Evolutionary conservation across 2,888 invertebrate species (phyloP), one percentile per base, ranked within the genome.

Genomic region (Torymus auratus): DNA sequence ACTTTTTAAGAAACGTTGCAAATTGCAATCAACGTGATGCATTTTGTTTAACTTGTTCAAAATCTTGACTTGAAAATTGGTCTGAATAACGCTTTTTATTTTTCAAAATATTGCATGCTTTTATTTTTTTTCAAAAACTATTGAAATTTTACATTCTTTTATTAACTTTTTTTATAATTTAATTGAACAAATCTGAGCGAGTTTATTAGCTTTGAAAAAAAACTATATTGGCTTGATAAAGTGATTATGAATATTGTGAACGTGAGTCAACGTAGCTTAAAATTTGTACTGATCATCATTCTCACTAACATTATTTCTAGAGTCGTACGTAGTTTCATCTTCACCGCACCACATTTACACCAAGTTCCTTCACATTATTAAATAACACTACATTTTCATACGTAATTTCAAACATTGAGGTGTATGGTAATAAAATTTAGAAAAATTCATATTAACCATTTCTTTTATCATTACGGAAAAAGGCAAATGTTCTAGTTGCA

Each of bases 261-360:
- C 68, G 61, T 62, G 69, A 76, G 76, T 69, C 67, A 62, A 62
- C 69, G 76, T 75, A 75, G 75, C 75, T 75, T 75, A 75, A 75
- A 75, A 60, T 61, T n/a, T 23, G n/a, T 41, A 7, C 50, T 53
- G 15, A 17, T 73, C 64, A 20, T 53, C n/a, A 15, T 55, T 55
- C 15, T 60, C 71, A 53, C 60, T 73, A 73, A 74, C 56, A 67
- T 74, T 74, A 56, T 67, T 74, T 74, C 55, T 74, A 74, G 74
- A 73, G 56, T 28, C 58, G 65, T 58, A 56, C 65, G 58, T 74
- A 74, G 65, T 67, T 64, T 73, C 73, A 61, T 65, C 65, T 74
- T 74, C 65, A 74, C 58, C 41, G 74, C 74, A 74, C 64, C 65
- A 56, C 17, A 64, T 65, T 55, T 14, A 55, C 73, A 64, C 17